A percentile compares a stretch with the other conserved stretches of the same genome.
Conservation (phyloP, 2,888 invertebrate species). For the Taenaris catops region DNA sequence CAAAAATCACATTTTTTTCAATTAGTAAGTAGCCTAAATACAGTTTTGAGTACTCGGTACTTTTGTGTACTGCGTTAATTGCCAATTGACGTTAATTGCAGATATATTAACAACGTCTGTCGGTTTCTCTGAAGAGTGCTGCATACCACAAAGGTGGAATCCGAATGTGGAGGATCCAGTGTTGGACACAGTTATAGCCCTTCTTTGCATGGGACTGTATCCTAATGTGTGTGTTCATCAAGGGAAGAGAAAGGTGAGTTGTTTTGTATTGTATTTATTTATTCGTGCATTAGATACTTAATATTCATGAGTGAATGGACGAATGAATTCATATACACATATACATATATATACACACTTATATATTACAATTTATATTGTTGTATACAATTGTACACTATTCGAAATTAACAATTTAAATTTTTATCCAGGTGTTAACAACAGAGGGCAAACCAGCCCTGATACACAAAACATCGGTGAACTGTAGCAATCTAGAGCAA, state of each 20-base stretch:
- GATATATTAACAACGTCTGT: conserved; percentile 80
- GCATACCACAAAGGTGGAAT: conserved; percentile 87
- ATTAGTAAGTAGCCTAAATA: too few relatives aligned
- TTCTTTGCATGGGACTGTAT: conserved; percentile 95
- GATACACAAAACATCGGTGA: conserved; percentile 98
- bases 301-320: too few relatives aligned
- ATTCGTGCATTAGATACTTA: too few relatives aligned
- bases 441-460: conserved; percentile 97
- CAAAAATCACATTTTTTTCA: too few relatives aligned
- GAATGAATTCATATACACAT: background rate
- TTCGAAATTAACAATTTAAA: background rate
- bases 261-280: too few relatives aligned
- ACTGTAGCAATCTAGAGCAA: conserved; percentile 91
- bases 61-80: too few relatives aligned
- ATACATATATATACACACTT: background rate
- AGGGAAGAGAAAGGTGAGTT: conserved; percentile 94
- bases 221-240: conserved; percentile 98
- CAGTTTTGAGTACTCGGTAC: too few relatives aligned
- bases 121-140: conserved; percentile 95
- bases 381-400: too few relatives aligned
- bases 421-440: conserved; percentile 86
- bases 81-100: conserved; percentile 84
- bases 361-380: too few relatives aligned
- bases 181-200: conserved; percentile 90
- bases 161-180: conserved; percentile 87